Evolutionary conservation across 2,797 vertebrate genomes (phyloP).

Genomic region (Pteropus rufus): DNA sequence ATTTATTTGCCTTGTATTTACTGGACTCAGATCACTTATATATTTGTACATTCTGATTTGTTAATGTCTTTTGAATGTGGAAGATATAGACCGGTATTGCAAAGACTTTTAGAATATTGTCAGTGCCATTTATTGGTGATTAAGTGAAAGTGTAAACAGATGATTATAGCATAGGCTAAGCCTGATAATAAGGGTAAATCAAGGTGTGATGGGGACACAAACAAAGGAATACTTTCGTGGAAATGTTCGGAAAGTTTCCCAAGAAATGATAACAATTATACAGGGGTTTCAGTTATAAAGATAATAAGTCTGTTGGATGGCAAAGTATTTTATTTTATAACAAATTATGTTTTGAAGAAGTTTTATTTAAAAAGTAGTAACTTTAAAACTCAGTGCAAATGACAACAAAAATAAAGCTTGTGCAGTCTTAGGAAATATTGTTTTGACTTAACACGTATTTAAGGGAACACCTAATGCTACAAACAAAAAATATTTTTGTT

Average conservation of each 20-base stretch:
- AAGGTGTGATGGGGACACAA: not conserved
- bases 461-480: not conserved
- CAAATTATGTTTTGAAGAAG: slow-evolving; percentile 30
- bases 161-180: not conserved
- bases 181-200: not conserved
- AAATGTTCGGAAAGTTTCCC: not conserved
- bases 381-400: slow-evolving; percentile 1
- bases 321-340: slow-evolving; percentile 15
- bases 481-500: not conserved
- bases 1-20: not conserved
- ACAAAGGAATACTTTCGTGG: not conserved
- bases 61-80: not conserved
- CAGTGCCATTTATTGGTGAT: not conserved
- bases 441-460: not conserved
- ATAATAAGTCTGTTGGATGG: not conserved
- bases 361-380: slow-evolving; percentile 21
- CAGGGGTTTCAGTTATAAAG: not conserved
- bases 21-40: not conserved
- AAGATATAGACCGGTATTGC: not conserved
- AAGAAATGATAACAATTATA: not conserved
- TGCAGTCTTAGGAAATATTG: not conserved
- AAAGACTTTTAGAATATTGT: not conserved
- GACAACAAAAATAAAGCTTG: not conserved
- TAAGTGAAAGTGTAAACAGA: not conserved
- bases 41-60: not conserved